These are phyloP conservation scores for Azemiops feae DNA, from an alignment of 2,113 vertebrate genomes.

Conservation along the genomic window DNA sequence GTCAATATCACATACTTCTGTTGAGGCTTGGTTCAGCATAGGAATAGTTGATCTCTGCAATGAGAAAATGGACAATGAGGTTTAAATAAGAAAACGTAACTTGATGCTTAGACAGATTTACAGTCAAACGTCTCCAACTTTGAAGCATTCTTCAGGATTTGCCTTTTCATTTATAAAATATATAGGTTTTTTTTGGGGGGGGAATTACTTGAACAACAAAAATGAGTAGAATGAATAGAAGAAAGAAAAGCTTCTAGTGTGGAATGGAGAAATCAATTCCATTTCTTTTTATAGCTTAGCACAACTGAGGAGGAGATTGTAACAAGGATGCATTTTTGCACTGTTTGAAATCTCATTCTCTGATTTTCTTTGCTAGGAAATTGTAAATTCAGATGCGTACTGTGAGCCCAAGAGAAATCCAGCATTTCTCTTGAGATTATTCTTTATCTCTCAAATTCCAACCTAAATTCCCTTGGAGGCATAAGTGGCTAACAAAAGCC, in stretches of 20 bases:
- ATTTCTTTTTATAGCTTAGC: background rate
- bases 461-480: background rate
- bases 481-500: background rate
- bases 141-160: constrained; percentile 32
- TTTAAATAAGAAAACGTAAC: background rate
- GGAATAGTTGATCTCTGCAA: background rate
- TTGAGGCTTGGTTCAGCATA: background rate
- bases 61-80: background rate
- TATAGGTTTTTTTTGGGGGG: background rate
- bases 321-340: background rate
- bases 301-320: constrained; percentile 8
- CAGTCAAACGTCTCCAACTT: constrained; percentile 34
- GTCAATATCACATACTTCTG: background rate
- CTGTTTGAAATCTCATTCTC: background rate
- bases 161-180: constrained; percentile 21
- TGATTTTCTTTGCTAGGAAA: background rate
- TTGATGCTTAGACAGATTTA: background rate
- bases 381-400: background rate
- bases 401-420: background rate
- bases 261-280: background rate
- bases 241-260: background rate
- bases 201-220: background rate
- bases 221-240: background rate
- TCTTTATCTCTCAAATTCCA: constrained; percentile 38
- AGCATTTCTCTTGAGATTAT: background rate